Evolutionary conservation across 1,140 invertebrate species (phyloP), one percentile per base, ranked within the genome.

Genomic region (Brachionus rubens): DNA sequence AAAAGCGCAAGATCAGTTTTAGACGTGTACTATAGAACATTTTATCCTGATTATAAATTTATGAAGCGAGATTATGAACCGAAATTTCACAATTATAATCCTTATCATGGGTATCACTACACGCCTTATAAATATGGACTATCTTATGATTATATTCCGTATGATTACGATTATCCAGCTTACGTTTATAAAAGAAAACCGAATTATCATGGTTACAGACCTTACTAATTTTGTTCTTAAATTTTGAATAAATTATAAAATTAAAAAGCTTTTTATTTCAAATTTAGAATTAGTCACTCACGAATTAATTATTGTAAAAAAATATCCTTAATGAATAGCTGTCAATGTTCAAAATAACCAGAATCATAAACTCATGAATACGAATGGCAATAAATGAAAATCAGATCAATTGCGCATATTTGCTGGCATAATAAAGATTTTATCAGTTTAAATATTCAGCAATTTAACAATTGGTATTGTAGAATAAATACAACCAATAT

Each of bases 31-130:
- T 59, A 59, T 59, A 59, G 54, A 59, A 59, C 54, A 36, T 59
- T 59, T 59, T 59, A 59, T 59, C 54, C 54, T 0, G 54, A 59
- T 33, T 59, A 59, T 59, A 59, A 59, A 59, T 59, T 59, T 36
- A 33, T 59, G 26, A 59, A 33, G 36, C 28, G 36, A 19, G 54
- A 59, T 19, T 59, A 59, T 16, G 36, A 19, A 2, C 54, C 54
- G 1, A 59, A 59, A 28, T 59, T 36, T 59, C n/a, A 59, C 36
- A 30, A 59, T 36, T 59, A 40, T 33, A 59, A 59, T 21, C 26
- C 26, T 12, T 59, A 59, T 59, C 26, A 59, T 59, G 30, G 54
- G 3, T 59, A 33, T 16, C 9, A 59, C 36, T 59, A 59, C 7
- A 59, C 33, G 28, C 54, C 54, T 36, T 59, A 59, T 21, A 59